A percentile compares a stretch with the other conserved stretches of the same genome.
Conservation (phyloP, 2,797 vertebrate species). For the Sarcoramphus papa region DNA sequence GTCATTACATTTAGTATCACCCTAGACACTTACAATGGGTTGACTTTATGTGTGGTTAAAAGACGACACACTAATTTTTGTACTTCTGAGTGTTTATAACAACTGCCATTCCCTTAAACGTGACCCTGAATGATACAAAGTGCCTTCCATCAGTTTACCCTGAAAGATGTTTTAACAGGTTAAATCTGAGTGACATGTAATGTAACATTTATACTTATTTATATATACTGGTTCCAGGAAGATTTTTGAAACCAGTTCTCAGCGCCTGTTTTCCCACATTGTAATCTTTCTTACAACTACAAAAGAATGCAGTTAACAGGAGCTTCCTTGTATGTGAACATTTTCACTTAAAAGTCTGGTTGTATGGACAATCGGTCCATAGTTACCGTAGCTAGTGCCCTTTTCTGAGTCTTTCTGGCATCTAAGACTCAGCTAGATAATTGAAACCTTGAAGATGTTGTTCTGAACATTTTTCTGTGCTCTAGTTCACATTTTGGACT, state of each 20-base stretch:
- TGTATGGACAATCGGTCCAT: neutral
- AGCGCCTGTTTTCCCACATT: neutral
- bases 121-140: neutral
- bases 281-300: neutral
- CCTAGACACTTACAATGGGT: neutral
- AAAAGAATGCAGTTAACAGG: neutral
- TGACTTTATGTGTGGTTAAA: neutral
- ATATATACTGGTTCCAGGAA: neutral
- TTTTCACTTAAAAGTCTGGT: neutral
- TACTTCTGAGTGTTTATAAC: neutral
- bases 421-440: neutral
- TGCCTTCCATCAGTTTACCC: neutral
- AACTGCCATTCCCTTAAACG: neutral
- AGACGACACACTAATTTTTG: neutral
- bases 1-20: neutral
- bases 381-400: neutral
- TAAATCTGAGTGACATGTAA: neutral
- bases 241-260: neutral
- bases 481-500: neutral
- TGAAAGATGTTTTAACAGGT: neutral
- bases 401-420: neutral
- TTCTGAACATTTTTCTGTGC: neutral
- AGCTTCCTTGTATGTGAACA: neutral
- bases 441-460: neutral
- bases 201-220: neutral